phyloP scores from a whole-genome alignment of 2,888 invertebrate species.

The Cephus runcator region DNA sequence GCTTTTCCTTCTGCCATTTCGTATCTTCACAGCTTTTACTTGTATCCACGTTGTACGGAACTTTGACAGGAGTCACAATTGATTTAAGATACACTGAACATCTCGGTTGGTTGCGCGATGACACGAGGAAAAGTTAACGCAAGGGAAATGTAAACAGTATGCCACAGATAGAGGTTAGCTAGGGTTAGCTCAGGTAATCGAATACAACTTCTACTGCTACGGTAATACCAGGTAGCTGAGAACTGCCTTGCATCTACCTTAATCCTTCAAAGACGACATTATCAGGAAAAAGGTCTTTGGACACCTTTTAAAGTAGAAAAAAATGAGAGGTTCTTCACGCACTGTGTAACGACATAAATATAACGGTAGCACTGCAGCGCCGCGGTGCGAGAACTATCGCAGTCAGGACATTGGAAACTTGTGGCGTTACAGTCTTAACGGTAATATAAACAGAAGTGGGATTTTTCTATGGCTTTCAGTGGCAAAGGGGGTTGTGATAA shows the following conservation, averaged over 20 bases:
- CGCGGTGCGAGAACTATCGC: background rate
- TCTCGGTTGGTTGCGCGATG: background rate
- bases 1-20: background rate
- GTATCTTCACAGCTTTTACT: background rate
- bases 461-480: background rate
- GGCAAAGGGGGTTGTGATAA: constrained; percentile 29
- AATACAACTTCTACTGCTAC: background rate
- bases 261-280: constrained; percentile 2
- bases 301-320: background rate
- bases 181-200: background rate
- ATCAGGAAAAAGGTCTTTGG: background rate
- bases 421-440: background rate
- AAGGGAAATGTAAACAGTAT: background rate
- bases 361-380: background rate
- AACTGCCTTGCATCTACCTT: background rate
- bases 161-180: background rate
- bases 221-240: background rate
- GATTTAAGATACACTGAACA: background rate
- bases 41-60: background rate
- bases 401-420: background rate
- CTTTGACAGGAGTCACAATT: background rate
- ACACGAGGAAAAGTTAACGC: background rate
- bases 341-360: background rate
- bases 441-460: background rate
- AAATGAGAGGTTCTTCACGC: background rate